A percentile compares a stretch with the other conserved stretches of the same genome.
Conservation (phyloP, 2,113 vertebrate species). For the Phalacrocorax aristotelis region DNA sequence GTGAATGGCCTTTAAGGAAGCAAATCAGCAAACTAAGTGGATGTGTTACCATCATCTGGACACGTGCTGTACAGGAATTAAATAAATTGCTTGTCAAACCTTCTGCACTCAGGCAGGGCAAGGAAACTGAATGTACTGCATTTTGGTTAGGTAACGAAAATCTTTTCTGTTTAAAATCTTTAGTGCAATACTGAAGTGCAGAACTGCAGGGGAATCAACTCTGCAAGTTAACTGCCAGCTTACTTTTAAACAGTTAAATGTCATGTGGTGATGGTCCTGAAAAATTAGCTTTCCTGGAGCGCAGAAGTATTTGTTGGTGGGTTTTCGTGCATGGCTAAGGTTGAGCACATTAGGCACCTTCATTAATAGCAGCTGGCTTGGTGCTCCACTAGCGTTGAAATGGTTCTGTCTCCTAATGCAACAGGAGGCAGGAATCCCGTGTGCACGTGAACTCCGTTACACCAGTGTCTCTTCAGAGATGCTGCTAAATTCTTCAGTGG, state of each 20-base stretch:
- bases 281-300: neutral
- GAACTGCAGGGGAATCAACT: neutral
- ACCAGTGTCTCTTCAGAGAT: neutral
- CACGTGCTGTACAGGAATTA: neutral
- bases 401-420: neutral
- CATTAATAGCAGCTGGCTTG: neutral
- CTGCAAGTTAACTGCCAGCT: neutral
- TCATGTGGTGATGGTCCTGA: neutral
- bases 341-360: neutral
- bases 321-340: neutral
- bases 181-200: neutral
- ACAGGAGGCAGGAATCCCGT: neutral
- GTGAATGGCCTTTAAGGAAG: neutral
- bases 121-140: neutral
- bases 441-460: neutral
- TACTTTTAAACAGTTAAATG: neutral
- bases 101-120: neutral
- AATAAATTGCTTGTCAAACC: neutral
- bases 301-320: neutral
- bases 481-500: neutral
- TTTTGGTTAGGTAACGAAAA: neutral
- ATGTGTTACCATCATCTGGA: neutral
- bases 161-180: neutral
- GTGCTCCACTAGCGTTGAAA: neutral
- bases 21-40: neutral